Conservation (phyloP, 2,888 invertebrate species). For the Acleris cristana region DNA sequence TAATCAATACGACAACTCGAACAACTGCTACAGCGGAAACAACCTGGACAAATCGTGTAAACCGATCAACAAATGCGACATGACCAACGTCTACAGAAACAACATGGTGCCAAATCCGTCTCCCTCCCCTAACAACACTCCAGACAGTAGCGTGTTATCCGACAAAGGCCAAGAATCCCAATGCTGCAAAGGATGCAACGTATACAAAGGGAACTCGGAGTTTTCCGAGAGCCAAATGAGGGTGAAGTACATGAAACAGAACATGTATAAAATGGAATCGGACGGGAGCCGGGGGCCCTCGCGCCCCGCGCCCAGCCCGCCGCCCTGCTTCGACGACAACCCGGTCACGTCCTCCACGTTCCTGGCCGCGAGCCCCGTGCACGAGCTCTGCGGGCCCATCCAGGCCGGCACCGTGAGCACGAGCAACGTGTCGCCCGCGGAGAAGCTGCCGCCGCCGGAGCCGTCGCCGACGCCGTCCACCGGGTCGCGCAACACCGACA, state of each 20-base stretch:
- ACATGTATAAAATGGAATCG: conserved; percentile 73
- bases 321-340: conserved; percentile 80
- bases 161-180: conserved; percentile 67
- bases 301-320: conserved; percentile 82
- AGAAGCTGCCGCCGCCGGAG: conserved; percentile 79
- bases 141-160: conserved; percentile 75
- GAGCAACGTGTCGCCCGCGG: conserved; percentile 89
- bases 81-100: conserved; percentile 61
- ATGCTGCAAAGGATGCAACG: conserved; percentile 83
- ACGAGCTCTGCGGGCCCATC: conserved; percentile 88
- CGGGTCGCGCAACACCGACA: conserved; percentile 79
- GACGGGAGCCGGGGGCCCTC: conserved; percentile 63
- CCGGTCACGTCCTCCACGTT: conserved; percentile 89
- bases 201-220: conserved; percentile 71
- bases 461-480: conserved; percentile 85
- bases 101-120: conserved; percentile 67
- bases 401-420: conserved; percentile 94
- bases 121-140: conserved; percentile 73
- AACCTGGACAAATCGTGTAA: conserved; percentile 62
- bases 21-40: conserved; percentile 53
- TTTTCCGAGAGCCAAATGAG: conserved; percentile 67
- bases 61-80: conserved; percentile 57
- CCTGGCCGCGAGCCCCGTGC: conserved; percentile 83
- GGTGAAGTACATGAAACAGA: conserved; percentile 70
- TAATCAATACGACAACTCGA: conserved; percentile 62